These are phyloP conservation scores for Euthynnus affinis DNA, from an alignment of 2,797 vertebrate species.

Conservation along the genomic window DNA sequence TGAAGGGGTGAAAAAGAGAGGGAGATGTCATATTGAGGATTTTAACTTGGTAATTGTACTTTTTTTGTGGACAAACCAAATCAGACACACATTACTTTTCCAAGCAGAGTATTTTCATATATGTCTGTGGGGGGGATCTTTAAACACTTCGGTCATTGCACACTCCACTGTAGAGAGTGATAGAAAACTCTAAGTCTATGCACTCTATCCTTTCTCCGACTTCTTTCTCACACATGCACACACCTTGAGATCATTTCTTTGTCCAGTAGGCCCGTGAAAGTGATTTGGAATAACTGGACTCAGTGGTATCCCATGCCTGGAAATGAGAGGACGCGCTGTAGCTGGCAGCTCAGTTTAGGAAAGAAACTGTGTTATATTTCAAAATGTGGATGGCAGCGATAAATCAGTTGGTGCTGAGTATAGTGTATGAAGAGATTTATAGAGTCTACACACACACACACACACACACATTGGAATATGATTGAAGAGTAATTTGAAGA, in stretches of 20 bases:
- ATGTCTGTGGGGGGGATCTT: too few relatives aligned
- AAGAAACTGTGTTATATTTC: background rate
- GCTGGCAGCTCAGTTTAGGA: slow-evolving; percentile 4
- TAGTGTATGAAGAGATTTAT: background rate
- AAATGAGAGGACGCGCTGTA: slow-evolving; percentile 13
- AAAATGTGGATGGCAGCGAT: background rate
- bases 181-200: too few relatives aligned
- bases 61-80: too few relatives aligned
- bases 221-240: background rate
- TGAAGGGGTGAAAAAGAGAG: too few relatives aligned
- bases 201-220: too few relatives aligned
- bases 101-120: too few relatives aligned
- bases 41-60: too few relatives aligned
- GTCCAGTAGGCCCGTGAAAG: slow-evolving; percentile 84
- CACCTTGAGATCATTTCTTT: background rate
- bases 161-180: too few relatives aligned
- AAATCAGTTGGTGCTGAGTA: background rate
- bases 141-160: too few relatives aligned
- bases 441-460: background rate
- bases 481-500: background rate
- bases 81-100: too few relatives aligned
- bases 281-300: slow-evolving; percentile 78
- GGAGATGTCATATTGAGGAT: too few relatives aligned
- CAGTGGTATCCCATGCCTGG: slow-evolving; percentile 89
- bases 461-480: background rate